These are phyloP conservation scores for Petrocephalus microphthalmus DNA, from an alignment of 2,113 vertebrate genomes.

Conservation along the genomic window DNA sequence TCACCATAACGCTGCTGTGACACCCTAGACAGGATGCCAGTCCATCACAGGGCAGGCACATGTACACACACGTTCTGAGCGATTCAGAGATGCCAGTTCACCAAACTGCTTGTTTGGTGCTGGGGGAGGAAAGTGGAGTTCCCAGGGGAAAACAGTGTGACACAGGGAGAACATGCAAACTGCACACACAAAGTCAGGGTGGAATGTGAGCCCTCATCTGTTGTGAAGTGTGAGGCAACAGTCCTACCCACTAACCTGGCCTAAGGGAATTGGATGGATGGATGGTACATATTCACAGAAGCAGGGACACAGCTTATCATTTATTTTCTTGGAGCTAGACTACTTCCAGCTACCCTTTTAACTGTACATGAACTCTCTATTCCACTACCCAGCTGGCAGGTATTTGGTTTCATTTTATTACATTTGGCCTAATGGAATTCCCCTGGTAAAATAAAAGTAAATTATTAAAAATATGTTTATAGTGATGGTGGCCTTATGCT, in stretches of 20 bases:
- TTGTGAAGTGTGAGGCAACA: not conserved
- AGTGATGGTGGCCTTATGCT: not conserved
- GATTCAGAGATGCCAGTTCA: not conserved
- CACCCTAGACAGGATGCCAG: not conserved
- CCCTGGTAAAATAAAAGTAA: not conserved
- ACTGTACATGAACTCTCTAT: not conserved
- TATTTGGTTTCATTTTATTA: not conserved
- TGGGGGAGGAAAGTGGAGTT: not conserved
- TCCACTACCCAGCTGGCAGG: not conserved
- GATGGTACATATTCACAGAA: not conserved
- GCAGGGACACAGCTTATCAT: not conserved
- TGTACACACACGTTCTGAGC: not conserved
- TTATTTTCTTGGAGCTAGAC: not conserved
- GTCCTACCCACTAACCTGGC: not conserved
- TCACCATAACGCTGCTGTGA: too few species aligned
- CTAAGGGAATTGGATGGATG: not conserved
- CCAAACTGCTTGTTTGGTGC: not conserved
- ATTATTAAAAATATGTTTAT: not conserved
- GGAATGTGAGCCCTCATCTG: not conserved
- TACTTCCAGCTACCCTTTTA: not conserved
- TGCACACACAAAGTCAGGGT: not conserved
- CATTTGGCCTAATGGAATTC: not conserved
- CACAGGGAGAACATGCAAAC: not conserved
- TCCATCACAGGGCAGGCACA: not conserved
- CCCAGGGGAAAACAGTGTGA: not conserved